Conservation (phyloP, 2,797 vertebrate species). For the Dicrostonyx torquatus region DNA sequence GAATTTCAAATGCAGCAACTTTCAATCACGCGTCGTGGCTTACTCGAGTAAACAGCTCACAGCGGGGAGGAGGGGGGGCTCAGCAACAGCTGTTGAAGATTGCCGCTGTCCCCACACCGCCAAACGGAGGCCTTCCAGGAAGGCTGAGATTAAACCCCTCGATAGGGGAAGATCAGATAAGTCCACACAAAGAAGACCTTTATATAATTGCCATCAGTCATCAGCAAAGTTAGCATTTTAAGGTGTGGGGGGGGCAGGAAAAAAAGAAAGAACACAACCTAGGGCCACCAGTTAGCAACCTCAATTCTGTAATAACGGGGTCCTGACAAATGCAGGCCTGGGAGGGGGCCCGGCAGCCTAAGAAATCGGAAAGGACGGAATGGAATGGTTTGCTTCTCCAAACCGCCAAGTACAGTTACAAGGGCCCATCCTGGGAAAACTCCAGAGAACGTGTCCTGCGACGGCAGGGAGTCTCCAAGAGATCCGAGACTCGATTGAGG, state of each 20-base stretch:
- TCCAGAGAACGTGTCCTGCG: not conserved
- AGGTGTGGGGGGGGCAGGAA: not conserved
- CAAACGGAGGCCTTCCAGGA: not conserved
- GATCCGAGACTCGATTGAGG: not conserved
- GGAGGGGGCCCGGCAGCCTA: not conserved
- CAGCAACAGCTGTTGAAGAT: not conserved
- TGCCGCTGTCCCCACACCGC: not conserved
- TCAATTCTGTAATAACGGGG: not conserved
- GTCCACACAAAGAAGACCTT: not conserved
- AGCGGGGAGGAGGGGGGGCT: not conserved
- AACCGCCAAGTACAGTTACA: slow-evolving; percentile 8
- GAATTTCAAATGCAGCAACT: not conserved
- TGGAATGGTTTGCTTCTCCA: slow-evolving; percentile 47
- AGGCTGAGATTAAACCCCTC: not conserved
- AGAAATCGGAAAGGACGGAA: not conserved
- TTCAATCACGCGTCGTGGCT: not conserved
- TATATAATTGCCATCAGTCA: accelerated
- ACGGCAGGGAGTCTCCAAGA: not conserved
- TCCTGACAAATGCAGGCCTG: not conserved
- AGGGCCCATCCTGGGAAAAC: slow-evolving; percentile 27
- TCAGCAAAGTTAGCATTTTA: not conserved
- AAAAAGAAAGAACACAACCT: not conserved
- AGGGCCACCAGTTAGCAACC: accelerated
- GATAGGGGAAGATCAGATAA: not conserved
- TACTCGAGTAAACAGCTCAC: slow-evolving; percentile 14